phyloP scores from a whole-genome alignment of 2,113 vertebrate species.

The Poecilia latipinna region DNA sequence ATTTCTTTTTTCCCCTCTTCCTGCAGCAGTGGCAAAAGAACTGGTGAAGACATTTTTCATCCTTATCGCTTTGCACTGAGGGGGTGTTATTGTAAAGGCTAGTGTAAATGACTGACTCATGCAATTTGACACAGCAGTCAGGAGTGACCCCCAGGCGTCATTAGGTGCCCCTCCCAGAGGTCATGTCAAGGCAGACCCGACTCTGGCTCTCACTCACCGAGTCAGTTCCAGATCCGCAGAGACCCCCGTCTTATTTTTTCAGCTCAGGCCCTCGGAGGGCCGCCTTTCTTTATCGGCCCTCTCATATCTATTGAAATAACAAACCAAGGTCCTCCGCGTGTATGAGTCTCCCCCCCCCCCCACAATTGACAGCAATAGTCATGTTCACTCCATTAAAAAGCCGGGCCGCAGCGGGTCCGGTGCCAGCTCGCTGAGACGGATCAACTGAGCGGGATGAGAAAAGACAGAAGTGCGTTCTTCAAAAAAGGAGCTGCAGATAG shows the following conservation, averaged over 20 bases:
- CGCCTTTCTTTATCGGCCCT: slow-evolving; percentile 66
- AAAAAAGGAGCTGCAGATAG: slow-evolving; percentile 64
- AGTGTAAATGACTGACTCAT: slow-evolving; percentile 65
- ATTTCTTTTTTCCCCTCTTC: neutral
- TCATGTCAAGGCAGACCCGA: slow-evolving; percentile 67
- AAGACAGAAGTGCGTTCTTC: slow-evolving; percentile 78
- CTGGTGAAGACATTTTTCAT: slow-evolving; percentile 41
- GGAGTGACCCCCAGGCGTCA: slow-evolving; percentile 60
- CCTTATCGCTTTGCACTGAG: slow-evolving; percentile 54
- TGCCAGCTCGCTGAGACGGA: slow-evolving; percentile 68
- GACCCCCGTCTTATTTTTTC: slow-evolving; percentile 74
- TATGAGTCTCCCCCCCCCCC: slow-evolving; percentile 62
- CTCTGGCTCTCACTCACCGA: slow-evolving; percentile 64
- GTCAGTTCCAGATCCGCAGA: slow-evolving; percentile 69
- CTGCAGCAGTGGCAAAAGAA: slow-evolving; percentile 6
- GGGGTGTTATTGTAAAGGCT: slow-evolving; percentile 59
- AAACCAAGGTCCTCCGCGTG: slow-evolving; percentile 65
- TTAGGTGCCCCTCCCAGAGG: slow-evolving; percentile 62
- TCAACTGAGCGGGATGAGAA: slow-evolving; percentile 64
- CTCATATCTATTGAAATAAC: slow-evolving; percentile 76
- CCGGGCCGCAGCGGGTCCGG: slow-evolving; percentile 40
- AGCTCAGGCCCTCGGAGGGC: slow-evolving; percentile 57
- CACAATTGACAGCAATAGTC: slow-evolving; percentile 69
- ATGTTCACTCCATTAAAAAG: slow-evolving; percentile 74
- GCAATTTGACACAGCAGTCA: slow-evolving; percentile 67